Percentiles rank a stretch among this genome's conserved stretches.
Evolutionary conservation across 2,113 vertebrate species (phyloP).

Genomic region (Tychaedon coryphoeus): DNA sequence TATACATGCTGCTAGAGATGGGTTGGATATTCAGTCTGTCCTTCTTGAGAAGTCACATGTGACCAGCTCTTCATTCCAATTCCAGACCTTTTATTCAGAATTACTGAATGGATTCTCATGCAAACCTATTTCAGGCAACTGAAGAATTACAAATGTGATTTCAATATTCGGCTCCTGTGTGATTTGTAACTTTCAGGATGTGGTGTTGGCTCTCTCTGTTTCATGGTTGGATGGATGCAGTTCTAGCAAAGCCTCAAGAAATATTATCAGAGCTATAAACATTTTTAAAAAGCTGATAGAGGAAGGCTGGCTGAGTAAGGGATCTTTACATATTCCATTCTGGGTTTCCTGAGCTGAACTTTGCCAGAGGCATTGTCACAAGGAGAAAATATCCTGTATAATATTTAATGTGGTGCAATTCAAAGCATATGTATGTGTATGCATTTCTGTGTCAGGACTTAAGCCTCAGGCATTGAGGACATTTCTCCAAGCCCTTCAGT

Average conservation of each 20-base stretch:
- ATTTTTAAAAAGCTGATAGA: neutral
- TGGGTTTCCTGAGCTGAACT: neutral
- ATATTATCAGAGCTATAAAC: neutral
- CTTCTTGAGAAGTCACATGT: neutral
- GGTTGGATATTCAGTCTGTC: neutral
- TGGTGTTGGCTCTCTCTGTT: neutral
- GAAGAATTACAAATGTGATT: neutral
- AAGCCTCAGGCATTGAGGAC: neutral
- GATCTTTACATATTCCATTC: neutral
- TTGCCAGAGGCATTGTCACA: constrained; percentile 5
- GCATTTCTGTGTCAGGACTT: neutral
- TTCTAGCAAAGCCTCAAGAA: neutral
- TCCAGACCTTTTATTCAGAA: neutral
- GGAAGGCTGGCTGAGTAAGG: neutral
- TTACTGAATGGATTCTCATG: neutral
- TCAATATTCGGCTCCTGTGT: neutral
- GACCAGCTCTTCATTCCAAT: neutral
- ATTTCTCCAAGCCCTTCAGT: neutral
- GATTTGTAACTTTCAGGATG: neutral
- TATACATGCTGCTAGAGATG: neutral
- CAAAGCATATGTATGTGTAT: neutral
- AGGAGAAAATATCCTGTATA: neutral
- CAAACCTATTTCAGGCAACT: neutral
- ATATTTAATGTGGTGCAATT: neutral
- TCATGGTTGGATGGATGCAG: neutral